Evolutionary conservation across 2,797 vertebrate genomes (phyloP), one percentile per base, ranked within the genome.

Genomic region (Enteromius viviparus): DNA sequence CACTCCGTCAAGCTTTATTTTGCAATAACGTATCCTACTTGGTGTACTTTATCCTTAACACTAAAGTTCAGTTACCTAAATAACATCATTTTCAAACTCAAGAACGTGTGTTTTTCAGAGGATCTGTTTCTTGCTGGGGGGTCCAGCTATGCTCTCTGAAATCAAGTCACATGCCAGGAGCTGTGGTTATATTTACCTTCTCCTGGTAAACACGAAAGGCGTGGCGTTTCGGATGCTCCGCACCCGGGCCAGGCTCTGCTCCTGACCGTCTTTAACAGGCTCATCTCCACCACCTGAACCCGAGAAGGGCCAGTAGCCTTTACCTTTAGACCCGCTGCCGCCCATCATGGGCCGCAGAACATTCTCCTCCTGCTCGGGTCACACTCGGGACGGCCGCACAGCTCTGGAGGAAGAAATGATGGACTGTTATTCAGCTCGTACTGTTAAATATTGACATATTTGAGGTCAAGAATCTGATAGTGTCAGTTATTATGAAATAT

Each of bases 251-350:
- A 98, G 86, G 75, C 95, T 90, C 90, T 97, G 97, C 80, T 98
- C 96, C 15, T 91, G 91, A 83, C 92, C 95, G 84, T 95, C 95
- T 93, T 93, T 95, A 84, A 91, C 91, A 32, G 94, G 81, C 85
- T 97, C 95, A 17, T 94, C 92, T 75, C 90, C 93, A 70, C 94
- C 90, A 85, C 94, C 92, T 32, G 95, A 93, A 85, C 96, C 96
- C 87, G 96, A 93, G 91, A 98, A 98, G 87, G 97, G 97, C 97
- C 97, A 98, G 89, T 97, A 95, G 89, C 96, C 95, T 93, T 96
- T 96, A 89, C 95, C 94, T 94, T 97, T 98, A 92, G 97, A 98
- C 92, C 96, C 95, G 87, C 95, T 98, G 89, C 95, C 94, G 87
- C 97, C 97, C 97, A 98, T 98, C 90, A 93, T 96, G 93, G 96